phyloP scores from a whole-genome alignment of 1,140 invertebrate genomes.

The Protaetia brevitarsis region DNA sequence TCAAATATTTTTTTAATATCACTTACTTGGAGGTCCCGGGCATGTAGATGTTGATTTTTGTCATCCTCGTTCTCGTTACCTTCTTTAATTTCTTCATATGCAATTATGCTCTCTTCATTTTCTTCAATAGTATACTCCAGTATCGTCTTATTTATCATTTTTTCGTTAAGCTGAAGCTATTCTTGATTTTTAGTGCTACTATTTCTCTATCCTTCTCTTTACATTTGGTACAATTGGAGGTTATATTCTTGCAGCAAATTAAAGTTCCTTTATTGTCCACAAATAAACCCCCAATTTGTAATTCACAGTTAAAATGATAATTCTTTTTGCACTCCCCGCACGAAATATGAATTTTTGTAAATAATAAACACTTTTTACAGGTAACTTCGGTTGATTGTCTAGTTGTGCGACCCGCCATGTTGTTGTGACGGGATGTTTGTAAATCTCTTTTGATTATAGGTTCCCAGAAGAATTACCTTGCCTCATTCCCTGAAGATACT shows the following conservation, averaged over 20 bases:
- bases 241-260: not conserved
- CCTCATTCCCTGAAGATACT: no score
- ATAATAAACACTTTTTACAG: no score
- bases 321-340: not conserved
- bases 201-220: not conserved
- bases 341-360: no score
- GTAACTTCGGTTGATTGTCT: no score
- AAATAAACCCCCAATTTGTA: not conserved
- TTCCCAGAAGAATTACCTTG: no score
- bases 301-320: not conserved
- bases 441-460: no score
- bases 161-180: not conserved
- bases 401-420: no score
- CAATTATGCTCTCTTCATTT: not conserved
- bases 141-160: not conserved
- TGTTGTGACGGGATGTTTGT: no score
- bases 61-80: no score
- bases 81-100: no score
- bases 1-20: not conserved
- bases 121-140: not conserved
- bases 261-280: not conserved
- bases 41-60: no score
- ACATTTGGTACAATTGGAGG: not conserved
- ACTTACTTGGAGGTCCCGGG: no score
- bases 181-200: not conserved